Evolutionary conservation across 2,113 vertebrate genomes (phyloP), one percentile per base, ranked within the genome.

Genomic region (Plecotus auritus): DNA sequence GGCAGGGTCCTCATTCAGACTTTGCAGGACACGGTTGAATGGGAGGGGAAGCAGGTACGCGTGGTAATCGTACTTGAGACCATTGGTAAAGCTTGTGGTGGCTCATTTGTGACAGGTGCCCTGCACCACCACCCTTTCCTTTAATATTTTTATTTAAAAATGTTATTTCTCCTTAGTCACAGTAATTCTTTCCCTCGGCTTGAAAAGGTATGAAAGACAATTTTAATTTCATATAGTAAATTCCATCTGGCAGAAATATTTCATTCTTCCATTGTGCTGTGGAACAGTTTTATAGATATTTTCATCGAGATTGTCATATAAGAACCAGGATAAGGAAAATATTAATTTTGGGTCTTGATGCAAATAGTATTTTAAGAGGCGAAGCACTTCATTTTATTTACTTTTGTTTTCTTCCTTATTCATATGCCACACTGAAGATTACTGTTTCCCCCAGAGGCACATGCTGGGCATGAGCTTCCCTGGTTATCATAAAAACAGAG

Each of bases 351-450:
- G 91, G 16, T 90, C 35, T 81, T 85, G 16, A 64, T 40, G 40
- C 59, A 91, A 61, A 82, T 42, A 86, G 7, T 88, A 49, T 93
- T 95, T 95, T 73, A 85, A 81, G 66, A 95, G 88, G n/a, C 10
- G 40, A 49, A 94, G 66, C 42, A 42, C 23, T 72, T 90, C n/a
- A 14, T 67, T 61, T 64, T 91, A 32, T 83, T 88, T 82, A 51
- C 69, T 35, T 95, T 80, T 73, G 30, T 69, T 89, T 87, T 89
- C 47, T 88, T 88, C 59, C 18, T 64, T 78, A 7, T 73, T 90
- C 28, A 61, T 70, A 64, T 20, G 23, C 45, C 76, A 20, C 17
- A 32, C 30, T 73, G 11, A 35, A 85, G 66, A 35, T 92, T 89
- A 61, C 4, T 64, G 0, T 85, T 76, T 35, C 20, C 9, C 26